Base-by-base conservation (phyloP, 2,888 invertebrate species). In the Chalcis sispes region DNA sequence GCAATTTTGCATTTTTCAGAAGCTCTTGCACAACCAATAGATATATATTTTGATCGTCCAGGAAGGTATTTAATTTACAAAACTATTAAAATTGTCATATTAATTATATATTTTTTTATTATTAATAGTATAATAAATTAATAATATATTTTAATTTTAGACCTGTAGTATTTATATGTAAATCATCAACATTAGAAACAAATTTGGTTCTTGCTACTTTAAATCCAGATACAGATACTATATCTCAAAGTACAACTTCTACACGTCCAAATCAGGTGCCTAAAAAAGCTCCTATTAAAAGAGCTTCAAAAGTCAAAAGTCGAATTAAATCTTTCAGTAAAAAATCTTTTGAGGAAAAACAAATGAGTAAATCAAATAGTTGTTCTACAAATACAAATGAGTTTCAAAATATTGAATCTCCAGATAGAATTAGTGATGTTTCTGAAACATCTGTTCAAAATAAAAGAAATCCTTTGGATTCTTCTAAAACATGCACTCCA, bases 1-100 rank as follows among this genome's bases (percentile, higher is more conserved):
- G 95, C 97, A 0, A 91, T 96, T 18, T 88, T 97, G 25, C 89
- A 91, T 27, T 96, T 97, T 89, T 94, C 95, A 0, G 97, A 97
- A 88, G 90, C 92, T 1, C 90, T 94, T 8, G 92, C 91, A 83
- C 89, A 95, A 69, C 93, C 94, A 66, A 83, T 97, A 3, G 91
- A 91, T 58, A 85, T 95, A 52, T 92, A 93, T 84, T 96, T 97
- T 90, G 94, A 95, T 85, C 91, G 90, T 46, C 92, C 94, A 65
- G 97, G 96, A 81, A 92, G 90, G 94, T 94, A 90, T 67, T 20
- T 32, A 23, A 61, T 23, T 29, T 52, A 25, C 52, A 65, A 25
- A 32, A 66, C 36, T 36, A 4, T 13, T 40, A 46, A 65, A 61
- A 46, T 56, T 20, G 23, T 7, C 27, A 5, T 10, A 46, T 61